Percentiles rank a stretch among this genome's conserved stretches.
Conservation (phyloP, 2,113 vertebrate species). For the Xiphorhynchus elegans region DNA sequence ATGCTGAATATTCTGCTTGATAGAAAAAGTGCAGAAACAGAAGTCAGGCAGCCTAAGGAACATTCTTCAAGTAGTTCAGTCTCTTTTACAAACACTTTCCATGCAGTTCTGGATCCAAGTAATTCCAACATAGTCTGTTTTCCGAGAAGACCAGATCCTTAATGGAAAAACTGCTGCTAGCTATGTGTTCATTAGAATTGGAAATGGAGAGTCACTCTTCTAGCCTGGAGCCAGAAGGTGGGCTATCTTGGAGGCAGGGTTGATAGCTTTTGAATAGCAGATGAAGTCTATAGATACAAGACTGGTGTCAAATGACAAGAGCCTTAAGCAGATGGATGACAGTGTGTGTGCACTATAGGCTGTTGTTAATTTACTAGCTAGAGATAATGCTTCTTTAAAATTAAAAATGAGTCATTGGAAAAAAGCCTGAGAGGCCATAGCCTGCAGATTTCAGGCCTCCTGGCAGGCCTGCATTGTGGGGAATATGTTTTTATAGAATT, state of each 20-base stretch:
- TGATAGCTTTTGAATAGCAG: slow-evolving; percentile 73
- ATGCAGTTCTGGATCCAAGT: slow-evolving; percentile 27
- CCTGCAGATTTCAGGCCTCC: slow-evolving; percentile 52
- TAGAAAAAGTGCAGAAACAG: not conserved
- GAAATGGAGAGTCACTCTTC: slow-evolving; percentile 69
- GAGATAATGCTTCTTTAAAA: slow-evolving; percentile 74
- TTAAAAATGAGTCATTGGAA: slow-evolving; percentile 73
- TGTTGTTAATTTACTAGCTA: slow-evolving; percentile 77
- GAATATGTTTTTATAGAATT: slow-evolving; percentile 30
- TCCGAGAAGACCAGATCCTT: slow-evolving; percentile 34
- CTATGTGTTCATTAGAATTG: slow-evolving; percentile 67
- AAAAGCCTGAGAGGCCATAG: slow-evolving; percentile 54
- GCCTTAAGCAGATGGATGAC: slow-evolving; percentile 77
- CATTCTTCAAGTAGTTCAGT: not conserved
- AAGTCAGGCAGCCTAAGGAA: slow-evolving; percentile 6
- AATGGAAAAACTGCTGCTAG: slow-evolving; percentile 39
- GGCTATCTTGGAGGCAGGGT: slow-evolving; percentile 69
- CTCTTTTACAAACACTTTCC: slow-evolving; percentile 32
- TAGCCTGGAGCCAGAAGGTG: slow-evolving; percentile 70
- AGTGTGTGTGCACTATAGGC: slow-evolving; percentile 62
- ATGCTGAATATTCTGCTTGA: not conserved
- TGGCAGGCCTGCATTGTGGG: slow-evolving; percentile 10
- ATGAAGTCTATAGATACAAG: slow-evolving; percentile 72
- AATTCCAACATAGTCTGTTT: slow-evolving; percentile 26
- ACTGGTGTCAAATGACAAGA: slow-evolving; percentile 74